These are phyloP conservation scores for Crossaster papposus DNA, from an alignment of 53 echinoderm and acorn worm genomes.

Conservation along the genomic window DNA sequence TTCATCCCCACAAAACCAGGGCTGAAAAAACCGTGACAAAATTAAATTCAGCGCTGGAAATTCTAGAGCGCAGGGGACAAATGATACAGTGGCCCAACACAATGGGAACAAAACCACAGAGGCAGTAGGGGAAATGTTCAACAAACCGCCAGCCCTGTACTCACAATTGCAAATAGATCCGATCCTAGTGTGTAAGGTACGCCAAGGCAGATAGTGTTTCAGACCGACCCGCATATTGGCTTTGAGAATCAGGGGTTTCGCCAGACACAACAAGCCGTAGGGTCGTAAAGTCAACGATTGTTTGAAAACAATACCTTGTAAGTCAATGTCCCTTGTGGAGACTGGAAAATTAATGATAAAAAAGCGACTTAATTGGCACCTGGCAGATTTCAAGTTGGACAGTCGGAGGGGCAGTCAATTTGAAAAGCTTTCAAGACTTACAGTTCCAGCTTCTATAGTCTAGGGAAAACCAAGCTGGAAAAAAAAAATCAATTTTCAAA, in stretches of 20 bases:
- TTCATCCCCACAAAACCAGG: slow-evolving; percentile 22
- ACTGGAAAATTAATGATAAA: slow-evolving; percentile 9
- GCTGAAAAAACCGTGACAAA: slow-evolving; percentile 40
- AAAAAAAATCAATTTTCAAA: too few species aligned
- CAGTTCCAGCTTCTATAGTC: neutral
- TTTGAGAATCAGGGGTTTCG: slow-evolving; percentile 24
- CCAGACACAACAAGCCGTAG: slow-evolving; percentile 48
- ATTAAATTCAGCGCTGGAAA: slow-evolving; percentile 50
- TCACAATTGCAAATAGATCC: slow-evolving; percentile 33
- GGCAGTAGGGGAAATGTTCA: slow-evolving; percentile 47
- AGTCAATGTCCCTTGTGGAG: slow-evolving; percentile 26
- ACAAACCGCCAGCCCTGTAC: slow-evolving; percentile 21
- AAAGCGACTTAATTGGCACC: slow-evolving; percentile 1
- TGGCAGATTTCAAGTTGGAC: neutral
- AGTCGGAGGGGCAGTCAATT: neutral
- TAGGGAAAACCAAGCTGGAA: too few species aligned
- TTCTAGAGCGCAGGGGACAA: slow-evolving; percentile 48
- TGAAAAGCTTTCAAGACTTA: neutral
- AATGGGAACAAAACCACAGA: slow-evolving; percentile 56
- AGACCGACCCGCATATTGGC: neutral
- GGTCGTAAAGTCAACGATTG: slow-evolving; percentile 19
- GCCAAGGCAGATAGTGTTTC: slow-evolving; percentile 9
- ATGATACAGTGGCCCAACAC: slow-evolving; percentile 56
- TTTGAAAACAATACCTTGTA: slow-evolving; percentile 34
- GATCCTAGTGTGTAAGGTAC: slow-evolving; percentile 6